phyloP scores from a whole-genome alignment of 2,888 invertebrate species.

The Toxonevra muliebris region DNA sequence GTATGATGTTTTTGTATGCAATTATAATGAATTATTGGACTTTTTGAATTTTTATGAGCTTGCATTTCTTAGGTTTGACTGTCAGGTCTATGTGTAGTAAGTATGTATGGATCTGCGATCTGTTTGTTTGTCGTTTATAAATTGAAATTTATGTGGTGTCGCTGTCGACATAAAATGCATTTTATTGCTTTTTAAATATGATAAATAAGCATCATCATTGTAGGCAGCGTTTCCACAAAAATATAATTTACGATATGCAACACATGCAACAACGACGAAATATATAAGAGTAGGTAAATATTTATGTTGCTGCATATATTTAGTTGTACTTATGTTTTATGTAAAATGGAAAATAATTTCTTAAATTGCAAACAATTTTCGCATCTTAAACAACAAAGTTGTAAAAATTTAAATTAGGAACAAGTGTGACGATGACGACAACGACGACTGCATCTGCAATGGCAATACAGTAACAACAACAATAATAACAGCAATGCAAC shows the following conservation, averaged over 20 bases:
- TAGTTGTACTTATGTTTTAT: background rate
- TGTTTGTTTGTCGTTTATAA: conserved; percentile 16
- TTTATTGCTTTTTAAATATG: conserved; percentile 61
- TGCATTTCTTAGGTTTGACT: background rate
- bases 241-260: no score
- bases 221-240: background rate
- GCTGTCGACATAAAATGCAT: conserved; percentile 50
- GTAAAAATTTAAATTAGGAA: no score
- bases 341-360: no score
- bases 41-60: conserved; percentile 29
- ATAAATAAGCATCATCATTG: conserved; percentile 50
- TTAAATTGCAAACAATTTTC: no score
- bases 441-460: background rate
- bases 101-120: no score
- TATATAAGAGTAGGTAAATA: no score
- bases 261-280: no score
- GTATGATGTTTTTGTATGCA: conserved; percentile 46
- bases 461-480: background rate
- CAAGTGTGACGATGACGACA: no score
- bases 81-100: no score
- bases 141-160: conserved; percentile 46
- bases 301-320: background rate
- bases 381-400: no score
- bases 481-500: background rate
- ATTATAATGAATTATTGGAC: conserved; percentile 60